Conservation (phyloP, 1,140 invertebrate species). For the Belonocnema kinseyi region DNA sequence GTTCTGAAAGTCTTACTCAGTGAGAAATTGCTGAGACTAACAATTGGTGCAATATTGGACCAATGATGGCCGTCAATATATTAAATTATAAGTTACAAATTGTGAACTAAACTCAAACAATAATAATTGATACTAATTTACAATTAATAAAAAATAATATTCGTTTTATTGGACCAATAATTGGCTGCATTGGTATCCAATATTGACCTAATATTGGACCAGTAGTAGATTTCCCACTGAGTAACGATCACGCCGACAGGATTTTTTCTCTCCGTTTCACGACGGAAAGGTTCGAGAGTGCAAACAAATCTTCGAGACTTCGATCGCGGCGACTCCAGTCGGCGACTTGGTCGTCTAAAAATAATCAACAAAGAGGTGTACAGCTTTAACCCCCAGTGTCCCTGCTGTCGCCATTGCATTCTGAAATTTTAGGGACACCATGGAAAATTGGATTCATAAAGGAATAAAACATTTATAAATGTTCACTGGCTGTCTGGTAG, state of each 20-base stretch:
- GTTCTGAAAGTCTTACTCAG: background rate
- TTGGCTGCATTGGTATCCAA: no score
- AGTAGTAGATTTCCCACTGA: background rate
- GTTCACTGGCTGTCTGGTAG: constrained; percentile 6
- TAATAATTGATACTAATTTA: no score
- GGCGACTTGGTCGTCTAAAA: constrained; percentile 37
- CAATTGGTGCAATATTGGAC: no score
- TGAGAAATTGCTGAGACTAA: no score
- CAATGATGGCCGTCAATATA: no score
- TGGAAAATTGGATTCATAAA: background rate
- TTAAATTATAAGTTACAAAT: no score
- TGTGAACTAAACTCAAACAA: no score
- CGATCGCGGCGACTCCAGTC: background rate
- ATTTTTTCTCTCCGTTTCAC: background rate
- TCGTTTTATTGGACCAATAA: no score
- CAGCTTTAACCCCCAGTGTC: background rate
- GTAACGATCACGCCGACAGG: background rate
- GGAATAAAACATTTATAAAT: background rate
- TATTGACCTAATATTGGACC: no score
- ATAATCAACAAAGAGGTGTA: constrained; percentile 18
- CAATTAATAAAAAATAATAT: no score
- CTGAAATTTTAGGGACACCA: constrained; percentile 8
- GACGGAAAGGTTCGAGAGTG: background rate
- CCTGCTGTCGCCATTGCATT: background rate
- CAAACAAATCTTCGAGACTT: background rate